Conservation (phyloP, 2,113 vertebrate genomes). For the Eudorcas thomsonii region DNA sequence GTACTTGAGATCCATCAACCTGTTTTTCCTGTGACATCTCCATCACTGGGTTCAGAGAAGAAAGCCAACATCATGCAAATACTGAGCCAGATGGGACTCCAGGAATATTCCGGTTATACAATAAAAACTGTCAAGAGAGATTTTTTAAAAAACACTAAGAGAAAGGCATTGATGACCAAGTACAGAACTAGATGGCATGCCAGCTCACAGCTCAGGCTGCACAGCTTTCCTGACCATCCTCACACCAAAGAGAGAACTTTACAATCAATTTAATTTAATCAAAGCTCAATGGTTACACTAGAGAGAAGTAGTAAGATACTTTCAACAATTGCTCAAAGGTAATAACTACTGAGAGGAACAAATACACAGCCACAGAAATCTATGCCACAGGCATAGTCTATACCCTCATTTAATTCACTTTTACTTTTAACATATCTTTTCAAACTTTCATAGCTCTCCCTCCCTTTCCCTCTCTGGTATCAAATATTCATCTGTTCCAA, state of each 20-base stretch:
- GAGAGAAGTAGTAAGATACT: neutral
- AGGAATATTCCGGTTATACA: neutral
- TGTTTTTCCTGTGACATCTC: neutral
- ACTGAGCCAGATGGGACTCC: neutral
- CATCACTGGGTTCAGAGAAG: neutral
- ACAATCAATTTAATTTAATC: constrained; percentile 2
- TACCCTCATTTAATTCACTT: neutral
- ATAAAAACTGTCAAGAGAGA: neutral
- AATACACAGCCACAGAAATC: neutral
- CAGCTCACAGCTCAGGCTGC: neutral
- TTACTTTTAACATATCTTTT: neutral
- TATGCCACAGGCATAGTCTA: neutral
- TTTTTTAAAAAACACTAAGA: neutral
- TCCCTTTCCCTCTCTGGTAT: neutral
- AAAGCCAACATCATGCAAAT: neutral
- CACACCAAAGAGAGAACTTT: neutral
- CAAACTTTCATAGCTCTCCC: neutral
- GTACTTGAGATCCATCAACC: neutral
- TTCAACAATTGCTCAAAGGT: constrained; percentile 4
- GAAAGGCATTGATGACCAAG: neutral
- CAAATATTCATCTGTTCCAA: neutral
- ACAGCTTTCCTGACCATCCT: neutral
- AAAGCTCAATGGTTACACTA: neutral
- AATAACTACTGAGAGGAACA: neutral
- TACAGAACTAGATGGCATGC: neutral